Evolutionary conservation across 2,888 invertebrate species (phyloP), one percentile per base, ranked within the genome.

Genomic region (Gandaritis pyraliata): DNA sequence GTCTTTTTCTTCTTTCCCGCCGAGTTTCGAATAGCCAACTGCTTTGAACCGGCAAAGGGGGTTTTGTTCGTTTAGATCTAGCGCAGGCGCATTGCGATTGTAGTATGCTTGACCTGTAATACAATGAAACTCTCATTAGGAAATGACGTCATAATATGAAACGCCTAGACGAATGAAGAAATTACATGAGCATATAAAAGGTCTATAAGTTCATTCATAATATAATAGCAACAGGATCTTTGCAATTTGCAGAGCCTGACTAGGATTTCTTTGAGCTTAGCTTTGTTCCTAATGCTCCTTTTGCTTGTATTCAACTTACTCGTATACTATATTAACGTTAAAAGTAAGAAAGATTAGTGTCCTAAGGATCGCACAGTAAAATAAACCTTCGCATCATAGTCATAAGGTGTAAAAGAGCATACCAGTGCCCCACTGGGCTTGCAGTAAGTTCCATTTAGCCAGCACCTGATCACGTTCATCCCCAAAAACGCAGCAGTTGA

Each of bases 401-500:
- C 15, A 13, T 23, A 51, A 39, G 29, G 43, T 33, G 10, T 46
- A 16, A 18, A 36, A 46, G 18, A 11, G 39, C 77, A 93, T 93
- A 80, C 98, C 98, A 12, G 94, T 95, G 15, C 97, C 97, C 96
- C 97, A 96, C 66, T 96, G 94, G 0, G 97, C 97, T 86, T 99
- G 98, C 51, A 99, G 91, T 76, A 98, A 95, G 85, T 99, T 99
- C 96, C 98, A 98, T 80, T 97, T 96, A 2, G 98, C 97, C 33
- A 99, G 93, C 30, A 98, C 96, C 62, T 96, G 95, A 82, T 99
- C 99, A 38, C 99, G 93, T 81, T 99, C 99, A 83, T 99, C 99
- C 13, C 98, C 98, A 82, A 97, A 99, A 51, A 99, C 94, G 53
- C 95, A 95, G 65, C 96, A 96, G 77, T 95, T 95, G 71, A 95